These are phyloP conservation scores for Lutraria rhynchaena DNA, from an alignment of 1,140 invertebrate species.

Conservation along the genomic window DNA sequence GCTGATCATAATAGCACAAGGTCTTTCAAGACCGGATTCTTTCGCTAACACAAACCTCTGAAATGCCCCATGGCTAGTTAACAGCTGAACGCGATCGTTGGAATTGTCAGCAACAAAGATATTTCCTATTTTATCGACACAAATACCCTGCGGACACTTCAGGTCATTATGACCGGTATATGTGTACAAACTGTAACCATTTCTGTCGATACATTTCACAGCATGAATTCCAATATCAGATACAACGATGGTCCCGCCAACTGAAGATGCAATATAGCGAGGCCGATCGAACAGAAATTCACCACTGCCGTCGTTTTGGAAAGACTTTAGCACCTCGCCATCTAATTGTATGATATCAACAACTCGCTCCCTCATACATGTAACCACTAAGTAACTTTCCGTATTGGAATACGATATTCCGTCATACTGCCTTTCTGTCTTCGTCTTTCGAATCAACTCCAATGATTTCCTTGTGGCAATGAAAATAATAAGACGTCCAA, in stretches of 20 bases:
- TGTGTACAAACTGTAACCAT: slow-evolving; percentile 65
- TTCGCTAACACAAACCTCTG: slow-evolving; percentile 71
- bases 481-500: slow-evolving; percentile 72
- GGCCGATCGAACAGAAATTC: slow-evolving; percentile 67
- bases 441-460: slow-evolving; percentile 66
- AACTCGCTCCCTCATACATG: slow-evolving; percentile 64
- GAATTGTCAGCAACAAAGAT: slow-evolving; percentile 76
- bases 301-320: slow-evolving; percentile 55
- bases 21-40: slow-evolving; percentile 70
- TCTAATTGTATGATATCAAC: slow-evolving; percentile 71
- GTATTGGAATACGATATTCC: slow-evolving; percentile 66
- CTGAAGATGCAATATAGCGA: slow-evolving; percentile 67
- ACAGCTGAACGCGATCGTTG: slow-evolving; percentile 73
- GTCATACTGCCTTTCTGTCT: slow-evolving; percentile 75
- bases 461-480: slow-evolving; percentile 68
- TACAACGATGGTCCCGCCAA: slow-evolving; percentile 69
- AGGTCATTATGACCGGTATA: slow-evolving; percentile 68
- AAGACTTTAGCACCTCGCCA: slow-evolving; percentile 68
- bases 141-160: slow-evolving; percentile 72
- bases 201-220: slow-evolving; percentile 65
- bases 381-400: slow-evolving; percentile 66
- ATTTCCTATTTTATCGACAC: slow-evolving; percentile 74
- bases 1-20: slow-evolving; percentile 73
- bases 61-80: slow-evolving; percentile 74
- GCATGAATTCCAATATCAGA: slow-evolving; percentile 68